Conservation (phyloP, 2,888 invertebrate species). For the Cheilosia grossa region DNA sequence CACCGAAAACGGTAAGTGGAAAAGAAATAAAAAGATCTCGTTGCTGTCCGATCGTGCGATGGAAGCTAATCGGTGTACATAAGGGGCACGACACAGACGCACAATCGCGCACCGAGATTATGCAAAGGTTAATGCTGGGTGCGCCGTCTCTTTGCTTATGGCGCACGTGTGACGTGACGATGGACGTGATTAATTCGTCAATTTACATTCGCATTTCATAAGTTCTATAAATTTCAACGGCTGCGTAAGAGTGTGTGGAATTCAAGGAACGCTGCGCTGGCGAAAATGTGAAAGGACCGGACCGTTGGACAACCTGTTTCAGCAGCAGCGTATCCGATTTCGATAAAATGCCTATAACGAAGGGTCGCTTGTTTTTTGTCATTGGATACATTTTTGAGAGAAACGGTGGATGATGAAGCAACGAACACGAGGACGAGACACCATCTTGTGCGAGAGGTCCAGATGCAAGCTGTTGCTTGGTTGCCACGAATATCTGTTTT, state of each 20-base stretch:
- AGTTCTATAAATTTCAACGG: conserved; percentile 57
- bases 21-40: conserved; percentile 26
- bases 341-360: conserved; percentile 29
- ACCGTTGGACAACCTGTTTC: conserved; percentile 62
- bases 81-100: conserved; percentile 35
- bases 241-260: conserved; percentile 37
- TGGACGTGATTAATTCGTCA: conserved; percentile 70
- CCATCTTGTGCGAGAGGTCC: conserved; percentile 67
- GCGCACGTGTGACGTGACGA: conserved; percentile 45
- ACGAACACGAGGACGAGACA: conserved; percentile 44
- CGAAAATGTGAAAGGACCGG: conserved; percentile 64
- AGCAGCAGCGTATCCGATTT: conserved; percentile 55
- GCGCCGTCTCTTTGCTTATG: conserved; percentile 15
- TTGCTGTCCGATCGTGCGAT: conserved; percentile 61
- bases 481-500: conserved; percentile 71
- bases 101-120: conserved; percentile 58
- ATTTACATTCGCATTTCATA: conserved; percentile 71
- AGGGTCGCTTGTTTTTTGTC: conserved; percentile 24
- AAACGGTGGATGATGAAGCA: background rate
- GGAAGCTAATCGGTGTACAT: conserved; percentile 62
- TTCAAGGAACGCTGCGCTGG: conserved; percentile 47
- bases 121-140: conserved; percentile 62
- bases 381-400: conserved; percentile 48
- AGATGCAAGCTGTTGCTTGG: conserved; percentile 73
- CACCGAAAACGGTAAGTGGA: conserved; percentile 22